These are phyloP conservation scores for Geotrupes spiniger DNA, from an alignment of 2,888 invertebrate species.

Conservation along the genomic window DNA sequence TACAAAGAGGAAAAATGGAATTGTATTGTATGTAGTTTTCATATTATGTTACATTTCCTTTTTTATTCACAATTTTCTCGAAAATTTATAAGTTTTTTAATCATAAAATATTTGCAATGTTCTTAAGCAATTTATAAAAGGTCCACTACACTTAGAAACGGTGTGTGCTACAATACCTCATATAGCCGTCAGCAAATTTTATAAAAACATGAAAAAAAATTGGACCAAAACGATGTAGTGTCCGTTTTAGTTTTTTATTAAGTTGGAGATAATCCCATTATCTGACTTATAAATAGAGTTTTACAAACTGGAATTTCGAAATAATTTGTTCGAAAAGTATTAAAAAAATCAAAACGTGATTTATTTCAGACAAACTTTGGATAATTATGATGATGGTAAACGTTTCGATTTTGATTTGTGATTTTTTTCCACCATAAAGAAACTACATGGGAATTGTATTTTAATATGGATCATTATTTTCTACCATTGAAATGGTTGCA, in stretches of 20 bases:
- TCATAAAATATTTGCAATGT: no score
- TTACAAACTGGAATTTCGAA: background rate
- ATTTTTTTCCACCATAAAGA: background rate
- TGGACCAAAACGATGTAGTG: background rate
- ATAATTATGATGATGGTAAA: background rate
- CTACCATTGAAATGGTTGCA: background rate
- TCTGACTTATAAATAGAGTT: background rate
- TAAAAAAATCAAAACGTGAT: background rate
- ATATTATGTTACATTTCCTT: no score
- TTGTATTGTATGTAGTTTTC: no score
- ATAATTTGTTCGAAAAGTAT: background rate
- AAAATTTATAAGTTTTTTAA: no score
- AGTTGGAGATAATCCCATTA: background rate
- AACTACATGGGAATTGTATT: background rate
- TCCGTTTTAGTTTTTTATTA: background rate
- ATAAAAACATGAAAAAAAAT: background rate
- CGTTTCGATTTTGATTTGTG: background rate
- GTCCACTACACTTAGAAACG: no score
- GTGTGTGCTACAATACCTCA: no score
- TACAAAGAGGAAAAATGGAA: no score
- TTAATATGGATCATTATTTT: background rate
- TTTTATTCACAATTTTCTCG: no score
- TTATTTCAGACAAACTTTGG: background rate
- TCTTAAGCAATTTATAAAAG: no score
- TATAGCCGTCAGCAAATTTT: background rate